phyloP scores from a whole-genome alignment of 2,888 invertebrate genomes.

The Dasysyrphus albostriatus region DNA sequence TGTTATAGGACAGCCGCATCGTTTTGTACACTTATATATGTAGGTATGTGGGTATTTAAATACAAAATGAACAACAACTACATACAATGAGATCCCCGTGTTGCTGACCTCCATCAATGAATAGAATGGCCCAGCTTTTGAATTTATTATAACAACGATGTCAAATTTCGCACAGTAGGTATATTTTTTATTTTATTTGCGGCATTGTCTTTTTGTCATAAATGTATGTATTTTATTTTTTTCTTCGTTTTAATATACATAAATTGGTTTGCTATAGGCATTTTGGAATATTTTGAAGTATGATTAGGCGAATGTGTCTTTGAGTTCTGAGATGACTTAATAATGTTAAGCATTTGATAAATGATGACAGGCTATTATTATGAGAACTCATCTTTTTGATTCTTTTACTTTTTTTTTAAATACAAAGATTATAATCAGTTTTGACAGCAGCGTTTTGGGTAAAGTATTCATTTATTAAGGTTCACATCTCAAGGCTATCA shows the following conservation, averaged over 20 bases:
- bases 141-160: slow-evolving; percentile 23
- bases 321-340: slow-evolving; percentile 24
- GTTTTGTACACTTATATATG: neutral
- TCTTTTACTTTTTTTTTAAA: neutral
- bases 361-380: slow-evolving; percentile 11
- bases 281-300: neutral
- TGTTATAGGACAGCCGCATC: neutral
- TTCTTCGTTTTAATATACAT: neutral
- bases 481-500: too few relatives aligned
- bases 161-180: slow-evolving; percentile 29
- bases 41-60: neutral
- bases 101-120: slow-evolving; percentile 63
- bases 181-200: neutral
- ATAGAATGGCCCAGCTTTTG: slow-evolving; percentile 42
- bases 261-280: neutral
- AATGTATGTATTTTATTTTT: neutral
- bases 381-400: neutral
- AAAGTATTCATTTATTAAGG: neutral
- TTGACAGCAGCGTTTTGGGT: neutral
- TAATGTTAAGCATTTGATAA: slow-evolving; percentile 14
- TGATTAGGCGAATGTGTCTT: neutral
- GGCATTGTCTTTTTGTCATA: slow-evolving; percentile 2
- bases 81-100: slow-evolving; percentile 25
- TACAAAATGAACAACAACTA: neutral
- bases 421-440: neutral